Conservation (phyloP, 2,888 invertebrate species). For the Thymelicus lineola region DNA sequence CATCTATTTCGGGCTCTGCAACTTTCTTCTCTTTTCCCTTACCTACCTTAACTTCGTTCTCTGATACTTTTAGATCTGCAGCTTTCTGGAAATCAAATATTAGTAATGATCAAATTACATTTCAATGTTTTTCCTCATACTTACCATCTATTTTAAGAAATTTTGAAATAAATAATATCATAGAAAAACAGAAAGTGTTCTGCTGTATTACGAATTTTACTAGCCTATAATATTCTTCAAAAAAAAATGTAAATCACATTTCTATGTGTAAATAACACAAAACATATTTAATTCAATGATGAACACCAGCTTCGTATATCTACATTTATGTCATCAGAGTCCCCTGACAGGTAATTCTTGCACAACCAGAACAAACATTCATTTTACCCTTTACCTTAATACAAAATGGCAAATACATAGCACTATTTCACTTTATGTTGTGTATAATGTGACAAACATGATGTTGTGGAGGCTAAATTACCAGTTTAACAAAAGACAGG, state of each 20-base stretch:
- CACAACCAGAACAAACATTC: background rate
- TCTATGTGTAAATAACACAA: too few species aligned
- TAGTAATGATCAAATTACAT: constrained; percentile 1
- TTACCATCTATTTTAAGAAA: too few species aligned
- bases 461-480: background rate
- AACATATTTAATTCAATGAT: too few species aligned
- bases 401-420: background rate
- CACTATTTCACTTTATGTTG: background rate
- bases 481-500: background rate
- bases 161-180: too few species aligned
- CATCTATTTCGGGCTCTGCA: constrained; percentile 52
- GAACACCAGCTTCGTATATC: too few species aligned
- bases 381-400: background rate
- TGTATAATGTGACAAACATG: background rate
- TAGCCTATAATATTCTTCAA: too few species aligned
- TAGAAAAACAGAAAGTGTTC: too few species aligned
- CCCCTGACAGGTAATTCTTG: background rate
- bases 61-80: constrained; percentile 64
- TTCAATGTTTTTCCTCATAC: too few species aligned
- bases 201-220: too few species aligned
- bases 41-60: constrained; percentile 72
- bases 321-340: too few species aligned
- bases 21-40: constrained; percentile 68
- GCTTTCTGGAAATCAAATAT: constrained; percentile 66
- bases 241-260: too few species aligned